A percentile compares a stretch with the other conserved stretches of the same genome.
Evolutionary conservation across 2,797 vertebrate genomes (phyloP).

Genomic region (Pristis pectinata): DNA sequence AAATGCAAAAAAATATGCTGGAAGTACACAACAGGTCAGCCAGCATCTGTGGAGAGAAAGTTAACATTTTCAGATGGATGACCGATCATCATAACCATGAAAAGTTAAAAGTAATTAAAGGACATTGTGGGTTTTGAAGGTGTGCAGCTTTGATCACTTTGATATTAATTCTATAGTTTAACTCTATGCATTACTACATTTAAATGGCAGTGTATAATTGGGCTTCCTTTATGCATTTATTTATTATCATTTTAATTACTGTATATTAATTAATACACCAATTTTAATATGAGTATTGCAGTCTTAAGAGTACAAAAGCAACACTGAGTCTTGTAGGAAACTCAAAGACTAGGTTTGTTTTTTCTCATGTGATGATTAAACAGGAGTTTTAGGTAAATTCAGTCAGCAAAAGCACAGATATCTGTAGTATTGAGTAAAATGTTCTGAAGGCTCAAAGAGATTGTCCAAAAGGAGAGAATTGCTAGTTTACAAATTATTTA

Average conservation of each 20-base stretch:
- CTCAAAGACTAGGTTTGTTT: background rate
- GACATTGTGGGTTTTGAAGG: background rate
- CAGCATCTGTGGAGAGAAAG: too few relatives aligned
- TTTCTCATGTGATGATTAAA: background rate
- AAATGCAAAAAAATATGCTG: too few relatives aligned
- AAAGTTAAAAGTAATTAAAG: background rate
- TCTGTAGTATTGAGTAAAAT: background rate
- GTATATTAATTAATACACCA: background rate
- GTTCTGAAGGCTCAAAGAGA: background rate
- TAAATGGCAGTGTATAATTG: background rate
- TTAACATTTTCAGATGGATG: too few relatives aligned
- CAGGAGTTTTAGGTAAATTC: background rate
- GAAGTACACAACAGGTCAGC: too few relatives aligned
- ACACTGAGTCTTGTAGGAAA: background rate
- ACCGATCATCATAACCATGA: too few relatives aligned
- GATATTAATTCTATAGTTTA: background rate
- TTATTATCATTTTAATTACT: background rate
- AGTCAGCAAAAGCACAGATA: background rate
- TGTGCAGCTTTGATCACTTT: background rate
- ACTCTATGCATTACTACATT: background rate
- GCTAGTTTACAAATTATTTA: too few relatives aligned
- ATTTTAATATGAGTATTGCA: background rate
- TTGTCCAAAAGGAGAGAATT: too few relatives aligned
- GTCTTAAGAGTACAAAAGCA: background rate
- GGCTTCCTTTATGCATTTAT: background rate